Evolutionary conservation across 92 coral and sea anemone species (phyloP).

Genomic region (Heteractis magnifica): DNA sequence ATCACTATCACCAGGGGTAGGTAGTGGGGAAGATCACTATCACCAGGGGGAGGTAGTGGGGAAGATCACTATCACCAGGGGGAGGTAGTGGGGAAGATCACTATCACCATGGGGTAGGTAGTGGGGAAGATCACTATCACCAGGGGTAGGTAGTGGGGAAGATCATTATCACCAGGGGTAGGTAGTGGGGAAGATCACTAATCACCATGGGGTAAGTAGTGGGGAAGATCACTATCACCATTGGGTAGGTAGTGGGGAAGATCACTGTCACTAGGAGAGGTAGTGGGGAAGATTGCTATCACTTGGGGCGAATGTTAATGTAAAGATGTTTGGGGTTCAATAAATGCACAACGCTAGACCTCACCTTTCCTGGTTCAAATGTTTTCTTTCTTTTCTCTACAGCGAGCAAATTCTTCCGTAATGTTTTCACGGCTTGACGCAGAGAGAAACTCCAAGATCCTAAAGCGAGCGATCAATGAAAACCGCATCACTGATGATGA

Average conservation of each 20-base stretch:
- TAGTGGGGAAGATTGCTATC: neutral
- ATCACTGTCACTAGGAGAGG: too few species aligned
- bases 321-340: neutral
- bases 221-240: too few species aligned
- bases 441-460: slow-evolving; percentile 87
- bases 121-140: neutral
- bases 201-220: too few species aligned
- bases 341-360: neutral
- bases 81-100: neutral
- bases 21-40: neutral
- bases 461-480: slow-evolving; percentile 89
- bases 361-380: neutral
- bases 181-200: neutral
- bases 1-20: neutral
- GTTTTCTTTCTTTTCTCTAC: neutral
- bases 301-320: neutral
- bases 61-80: neutral
- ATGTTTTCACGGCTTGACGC: slow-evolving; percentile 97
- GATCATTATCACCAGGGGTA: neutral
- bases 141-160: neutral
- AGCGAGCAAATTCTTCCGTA: slow-evolving; percentile 84
- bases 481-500: slow-evolving; percentile 65
- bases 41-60: neutral
- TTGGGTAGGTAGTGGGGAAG: too few species aligned
- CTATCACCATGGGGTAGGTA: neutral